Base-by-base conservation (phyloP, 53 echinoderm and acorn worm species). In the Paracentrotus lividus region DNA sequence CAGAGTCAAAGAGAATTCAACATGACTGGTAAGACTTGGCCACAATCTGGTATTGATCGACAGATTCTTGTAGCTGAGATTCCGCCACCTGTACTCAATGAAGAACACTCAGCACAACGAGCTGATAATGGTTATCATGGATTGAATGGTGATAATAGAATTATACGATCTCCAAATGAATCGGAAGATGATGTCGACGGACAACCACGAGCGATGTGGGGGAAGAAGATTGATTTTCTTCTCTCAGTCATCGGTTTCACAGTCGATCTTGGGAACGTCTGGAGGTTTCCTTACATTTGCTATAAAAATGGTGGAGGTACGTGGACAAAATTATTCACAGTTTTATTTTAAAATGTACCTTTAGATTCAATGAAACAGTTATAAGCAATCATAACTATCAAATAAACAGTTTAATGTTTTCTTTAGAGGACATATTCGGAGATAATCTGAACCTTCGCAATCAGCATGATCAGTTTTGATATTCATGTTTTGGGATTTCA, bases 261-360 rank as follows among this genome's bases (percentile, higher is more conserved):
- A 68, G 96, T 98, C 56, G 99, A 98, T 78, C 90, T 98, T 24
- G 97, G 94, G 56, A 98, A 97, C 89, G 94, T 98, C 47, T 98
- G 99, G 99, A 89, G 99, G 47, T 98, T 98, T 86, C 99, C 98
- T 52, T 96, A 98, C 86, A 96, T 98, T 93, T 98, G 98, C 87
- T 98, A 97, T 85, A 97, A 97, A 94, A 98, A 98, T 95, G 98
- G 98, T 13, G 98, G 98, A 85, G 98, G 98, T 98, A 95, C 65
- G 97, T 85, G 51, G 6, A 51, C 12, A 51, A 12, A 51, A 51
- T 51, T 51, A 6, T 8, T 8, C 51, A 51, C 51, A 51, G 12
- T 51, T 55, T 15, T 15, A 7, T 55, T 15, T 57, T 57, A 20
- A 57, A 57, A 57, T 51, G 51, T 51, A n/a, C n/a, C n/a, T n/a